Evolutionary conservation across 2,113 vertebrate genomes (phyloP), one percentile per base, ranked within the genome.

Genomic region (Protomyctophum bolini): DNA sequence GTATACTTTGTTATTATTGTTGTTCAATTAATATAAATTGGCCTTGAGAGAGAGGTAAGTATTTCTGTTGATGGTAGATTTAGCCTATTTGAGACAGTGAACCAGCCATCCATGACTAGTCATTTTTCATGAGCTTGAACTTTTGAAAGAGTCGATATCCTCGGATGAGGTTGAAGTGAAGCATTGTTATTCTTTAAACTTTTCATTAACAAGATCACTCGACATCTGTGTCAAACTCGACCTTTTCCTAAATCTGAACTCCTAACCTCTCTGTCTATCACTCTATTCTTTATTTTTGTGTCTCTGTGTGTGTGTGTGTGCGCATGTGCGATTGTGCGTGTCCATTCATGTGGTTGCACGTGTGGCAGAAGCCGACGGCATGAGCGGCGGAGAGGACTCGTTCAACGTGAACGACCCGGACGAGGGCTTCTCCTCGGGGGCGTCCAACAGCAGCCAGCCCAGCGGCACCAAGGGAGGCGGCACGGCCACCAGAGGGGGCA

Each of bases 391-490:
- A 67, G 96, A 99, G 14, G 97, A 98, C 21, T 96, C 94, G 64
- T 86, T 96, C 89, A 96, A 95, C 83, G 72, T 95, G 58, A 98
- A 98, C 63, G 97, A 99, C 89, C 96, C 97, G 10, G 97, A 99
- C 21, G 97, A 99, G 91, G 97, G 97, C 33, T 99, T 99, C 93
- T 98, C 97, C 68, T 99, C 97, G 0, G 97, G 96, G 72, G 97
- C 96, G 7, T 99, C 97, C 7, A 96, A 96, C 91, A 98, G 96
- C 93, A 98, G 96, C 89, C 97, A 99, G 87, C 96, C 96, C 78
- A 76, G 89, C 47, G 95, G 94, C 75, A 92, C 93, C 89, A 96
- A 95, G 86, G 85, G 86, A 0, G 65, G 82, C 55, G 41, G 83
- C 14, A 82, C 87, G n/a, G 89, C 89, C 21, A 85, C 10, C 8